Percentiles rank a stretch among this genome's conserved stretches.
Evolutionary conservation across 2,113 vertebrate species (phyloP).

Genomic region (Ascaphus truei): DNA sequence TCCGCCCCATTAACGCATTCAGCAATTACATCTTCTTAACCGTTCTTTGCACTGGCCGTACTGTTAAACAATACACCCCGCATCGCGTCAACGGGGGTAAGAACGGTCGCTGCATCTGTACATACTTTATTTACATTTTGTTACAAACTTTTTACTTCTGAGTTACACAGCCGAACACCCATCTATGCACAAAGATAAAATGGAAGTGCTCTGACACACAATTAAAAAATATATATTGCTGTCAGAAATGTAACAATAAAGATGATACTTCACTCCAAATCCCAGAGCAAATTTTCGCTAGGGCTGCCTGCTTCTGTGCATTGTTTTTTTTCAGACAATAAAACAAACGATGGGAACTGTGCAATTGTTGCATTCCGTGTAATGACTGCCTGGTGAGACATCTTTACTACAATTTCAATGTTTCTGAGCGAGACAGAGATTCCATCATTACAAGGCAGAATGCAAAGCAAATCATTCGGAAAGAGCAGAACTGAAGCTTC

Average conservation of each 20-base stretch:
- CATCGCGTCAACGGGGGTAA: no score
- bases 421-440: not conserved
- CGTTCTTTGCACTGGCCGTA: no score
- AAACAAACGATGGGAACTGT: slow-evolving; percentile 5
- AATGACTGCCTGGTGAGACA: slow-evolving; percentile 7
- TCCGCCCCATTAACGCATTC: no score
- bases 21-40: no score
- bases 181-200: not conserved
- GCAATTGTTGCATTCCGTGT: not conserved
- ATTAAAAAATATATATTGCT: not conserved
- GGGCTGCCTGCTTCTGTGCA: not conserved
- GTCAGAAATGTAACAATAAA: not conserved
- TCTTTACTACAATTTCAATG: not conserved
- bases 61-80: no score
- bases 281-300: not conserved
- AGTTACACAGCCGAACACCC: not conserved
- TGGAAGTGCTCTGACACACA: not conserved
- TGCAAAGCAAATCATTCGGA: not conserved
- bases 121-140: not conserved
- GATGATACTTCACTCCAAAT: not conserved
- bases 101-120: not conserved
- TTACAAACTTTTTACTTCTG: not conserved
- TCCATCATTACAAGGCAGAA: not conserved
- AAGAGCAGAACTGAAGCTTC: not conserved
- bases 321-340: not conserved